Percentiles rank a stretch among this genome's conserved stretches.
phyloP scores from a whole-genome alignment of 2,797 vertebrate species.

The Geotrypetes seraphini region DNA sequence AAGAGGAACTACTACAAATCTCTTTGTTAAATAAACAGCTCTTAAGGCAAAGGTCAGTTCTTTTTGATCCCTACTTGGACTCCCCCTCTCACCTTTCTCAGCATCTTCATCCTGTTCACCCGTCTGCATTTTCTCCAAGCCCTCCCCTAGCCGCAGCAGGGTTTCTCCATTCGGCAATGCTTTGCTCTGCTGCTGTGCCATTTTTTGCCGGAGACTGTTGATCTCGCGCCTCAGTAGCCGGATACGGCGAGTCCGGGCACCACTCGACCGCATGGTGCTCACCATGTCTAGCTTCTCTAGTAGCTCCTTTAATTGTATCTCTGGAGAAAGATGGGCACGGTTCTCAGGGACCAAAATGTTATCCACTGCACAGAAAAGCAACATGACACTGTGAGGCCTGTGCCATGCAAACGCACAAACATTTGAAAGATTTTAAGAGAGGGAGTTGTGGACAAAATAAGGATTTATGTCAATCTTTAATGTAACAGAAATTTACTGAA shows the following conservation, averaged over 20 bases:
- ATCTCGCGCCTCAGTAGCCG: slow-evolving; percentile 84
- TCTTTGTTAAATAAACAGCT: too few relatives aligned
- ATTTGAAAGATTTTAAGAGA: too few relatives aligned
- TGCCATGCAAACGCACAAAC: too few relatives aligned
- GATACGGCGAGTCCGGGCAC: slow-evolving; percentile 82
- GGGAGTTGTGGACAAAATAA: too few relatives aligned
- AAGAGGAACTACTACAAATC: too few relatives aligned
- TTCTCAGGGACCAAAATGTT: slow-evolving; percentile 81
- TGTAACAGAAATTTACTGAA: too few relatives aligned
- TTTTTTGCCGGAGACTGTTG: slow-evolving; percentile 72
- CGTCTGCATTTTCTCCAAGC: slow-evolving; percentile 26
- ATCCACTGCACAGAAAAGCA: slow-evolving; percentile 69
- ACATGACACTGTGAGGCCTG: too few relatives aligned
- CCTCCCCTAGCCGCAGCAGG: slow-evolving; percentile 34
- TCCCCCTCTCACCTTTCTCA: slow-evolving; percentile 51
- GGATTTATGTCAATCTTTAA: too few relatives aligned
- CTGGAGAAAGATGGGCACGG: slow-evolving; percentile 76
- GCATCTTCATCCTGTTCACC: slow-evolving; percentile 43
- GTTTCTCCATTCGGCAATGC: slow-evolving; percentile 57
- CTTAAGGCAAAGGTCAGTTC: too few relatives aligned
- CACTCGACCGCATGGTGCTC: slow-evolving; percentile 77
- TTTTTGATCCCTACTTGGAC: not conserved
- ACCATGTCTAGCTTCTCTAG: slow-evolving; percentile 90
- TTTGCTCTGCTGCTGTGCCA: slow-evolving; percentile 66
- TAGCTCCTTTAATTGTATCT: slow-evolving; percentile 85